Conservation (phyloP, 2,797 vertebrate genomes). For the Danio jaintianensis region DNA sequence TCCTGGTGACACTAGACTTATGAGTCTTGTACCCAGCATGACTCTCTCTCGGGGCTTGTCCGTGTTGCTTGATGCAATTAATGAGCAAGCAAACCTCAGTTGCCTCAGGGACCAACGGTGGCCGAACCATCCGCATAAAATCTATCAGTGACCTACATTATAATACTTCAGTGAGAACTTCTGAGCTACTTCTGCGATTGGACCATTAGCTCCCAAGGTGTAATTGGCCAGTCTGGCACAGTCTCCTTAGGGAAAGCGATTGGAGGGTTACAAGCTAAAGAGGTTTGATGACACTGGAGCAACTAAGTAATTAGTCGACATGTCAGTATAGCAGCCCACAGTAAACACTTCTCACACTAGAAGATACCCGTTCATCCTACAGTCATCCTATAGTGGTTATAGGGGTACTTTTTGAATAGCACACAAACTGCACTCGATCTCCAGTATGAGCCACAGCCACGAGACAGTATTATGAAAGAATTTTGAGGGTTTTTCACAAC, state of each 20-base stretch:
- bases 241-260: conserved; percentile 23
- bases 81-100: conserved; percentile 19
- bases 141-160: conserved; percentile 51
- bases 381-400: neutral
- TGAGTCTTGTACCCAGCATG: conserved; percentile 36
- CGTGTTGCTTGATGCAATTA: conserved; percentile 53
- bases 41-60: conserved; percentile 3
- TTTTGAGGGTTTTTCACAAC: neutral
- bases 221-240: conserved; percentile 15
- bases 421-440: neutral
- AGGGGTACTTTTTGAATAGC: neutral
- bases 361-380: conserved; percentile 24
- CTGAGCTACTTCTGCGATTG: neutral
- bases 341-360: conserved; percentile 41
- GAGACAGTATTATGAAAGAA: conserved; percentile 20
- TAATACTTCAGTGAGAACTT: conserved; percentile 14
- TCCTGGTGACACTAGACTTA: conserved; percentile 13
- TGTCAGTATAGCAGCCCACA: conserved; percentile 33
- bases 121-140: conserved; percentile 52
- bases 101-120: conserved; percentile 12
- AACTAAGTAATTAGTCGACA: neutral
- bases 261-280: conserved; percentile 8
- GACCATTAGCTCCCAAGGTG: conserved; percentile 19
- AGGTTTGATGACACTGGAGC: conserved; percentile 17
- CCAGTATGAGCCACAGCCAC: neutral